Evolutionary conservation across 1,140 invertebrate genomes (phyloP), one percentile per base, ranked within the genome.

Genomic region (Saccostrea glomerata): DNA sequence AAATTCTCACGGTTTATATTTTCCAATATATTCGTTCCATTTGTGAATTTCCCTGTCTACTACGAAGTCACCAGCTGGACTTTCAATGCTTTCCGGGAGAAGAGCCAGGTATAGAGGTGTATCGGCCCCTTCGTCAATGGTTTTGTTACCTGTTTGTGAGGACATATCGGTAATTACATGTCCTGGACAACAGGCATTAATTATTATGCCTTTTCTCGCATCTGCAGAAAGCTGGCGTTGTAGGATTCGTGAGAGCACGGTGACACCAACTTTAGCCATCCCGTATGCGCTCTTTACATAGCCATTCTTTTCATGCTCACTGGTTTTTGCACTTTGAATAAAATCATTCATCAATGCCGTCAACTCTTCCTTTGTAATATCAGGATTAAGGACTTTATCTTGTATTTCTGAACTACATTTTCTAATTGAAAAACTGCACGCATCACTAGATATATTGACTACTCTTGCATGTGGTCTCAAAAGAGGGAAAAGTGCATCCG

Each of bases 81-180:
- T 63, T 20, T 63, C 17, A 17, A n/a, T 63, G 15, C 15, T 17
- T 63, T 63, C 58, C 17, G 58, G 58, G 17, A 63, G 58, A 63
- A 63, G 58, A 63, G 58, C 17, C 7, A 63, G n/a, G 17, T 63
- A 63, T 5, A 63, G 17, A 5, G 58, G 58, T 20, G 87, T 15
- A 91, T 92, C 92, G 89, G 97, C 96, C 94, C 97, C 97, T 94
- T 97, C 89, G 86, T 97, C 96, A 84, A 96, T 96, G 13, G 96
- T 96, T 15, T 97, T 93, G 0, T 92, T 92, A 11, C 97, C 97
- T 92, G 96, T 96, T 89, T 97, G 96, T 54, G 96, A 96, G 2
- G 96, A 95, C 97, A 97, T 97, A 90, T 97, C 97, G 3, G 97
- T 97, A 90, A 96, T 95, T 12, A 97, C 97, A 94, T 96, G 97